Evolutionary conservation across 92 coral and sea anemone species (phyloP).

Genomic region (Diadumene lineata): DNA sequence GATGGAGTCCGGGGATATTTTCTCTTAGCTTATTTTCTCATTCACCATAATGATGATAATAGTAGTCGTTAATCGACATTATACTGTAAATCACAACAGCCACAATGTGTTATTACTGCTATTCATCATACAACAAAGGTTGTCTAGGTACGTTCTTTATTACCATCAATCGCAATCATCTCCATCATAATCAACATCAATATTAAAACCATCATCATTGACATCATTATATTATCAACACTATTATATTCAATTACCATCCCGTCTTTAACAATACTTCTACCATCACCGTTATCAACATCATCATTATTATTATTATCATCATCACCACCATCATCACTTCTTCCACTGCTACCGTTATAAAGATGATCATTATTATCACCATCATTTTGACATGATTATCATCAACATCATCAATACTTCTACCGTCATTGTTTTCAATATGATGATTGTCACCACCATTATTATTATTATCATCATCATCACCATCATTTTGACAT

Average conservation of each 20-base stretch:
- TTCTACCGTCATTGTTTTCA: neutral
- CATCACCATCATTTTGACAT: neutral
- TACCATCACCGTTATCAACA: neutral
- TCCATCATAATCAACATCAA: neutral
- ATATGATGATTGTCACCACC: neutral
- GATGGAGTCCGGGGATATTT: no score
- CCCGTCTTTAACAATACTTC: neutral
- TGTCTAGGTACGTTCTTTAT: no score
- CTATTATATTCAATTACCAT: neutral
- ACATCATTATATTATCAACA: neutral
- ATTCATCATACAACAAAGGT: no score
- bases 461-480: neutral
- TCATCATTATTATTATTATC: neutral
- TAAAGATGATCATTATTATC: neutral
- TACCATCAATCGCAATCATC: neutral
- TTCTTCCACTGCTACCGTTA: neutral
- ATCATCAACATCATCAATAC: neutral
- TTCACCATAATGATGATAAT: no score
- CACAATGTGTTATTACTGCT: no score
- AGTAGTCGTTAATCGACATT: no score
- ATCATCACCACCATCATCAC: neutral
- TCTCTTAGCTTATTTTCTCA: no score
- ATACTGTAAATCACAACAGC: no score
- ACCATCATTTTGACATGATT: neutral
- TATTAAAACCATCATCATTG: neutral